A percentile compares a stretch with the other conserved stretches of the same genome.
Conservation (phyloP, 2,113 vertebrate genomes). For the Pagrus major region DNA sequence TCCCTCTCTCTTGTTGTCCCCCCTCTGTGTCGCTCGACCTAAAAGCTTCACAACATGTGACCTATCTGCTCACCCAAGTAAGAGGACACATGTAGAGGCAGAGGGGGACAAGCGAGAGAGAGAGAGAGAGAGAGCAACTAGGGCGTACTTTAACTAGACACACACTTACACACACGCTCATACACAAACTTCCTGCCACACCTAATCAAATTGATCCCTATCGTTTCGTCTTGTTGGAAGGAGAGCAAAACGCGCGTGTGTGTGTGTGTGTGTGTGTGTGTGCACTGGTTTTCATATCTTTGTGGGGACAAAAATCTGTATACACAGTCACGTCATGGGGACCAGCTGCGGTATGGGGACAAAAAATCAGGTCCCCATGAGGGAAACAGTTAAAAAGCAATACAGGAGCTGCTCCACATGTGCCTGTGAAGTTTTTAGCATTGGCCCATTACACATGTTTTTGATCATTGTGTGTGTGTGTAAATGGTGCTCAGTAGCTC, state of each 20-base stretch:
- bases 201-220: slow-evolving; percentile 39
- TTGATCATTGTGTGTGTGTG: too few relatives aligned
- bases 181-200: slow-evolving; percentile 27
- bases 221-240: slow-evolving; percentile 6
- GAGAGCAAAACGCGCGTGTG: not conserved
- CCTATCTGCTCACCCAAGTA: slow-evolving; percentile 79
- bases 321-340: too few relatives aligned
- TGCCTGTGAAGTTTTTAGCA: too few relatives aligned
- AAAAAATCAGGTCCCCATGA: too few relatives aligned
- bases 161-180: not conserved
- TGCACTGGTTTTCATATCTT: too few relatives aligned
- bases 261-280: not conserved
- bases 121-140: slow-evolving; percentile 34
- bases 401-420: too few relatives aligned
- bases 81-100: slow-evolving; percentile 70
- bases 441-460: too few relatives aligned
- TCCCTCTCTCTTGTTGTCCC: not conserved
- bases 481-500: too few relatives aligned
- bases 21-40: slow-evolving; percentile 38
- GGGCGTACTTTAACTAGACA: slow-evolving; percentile 48
- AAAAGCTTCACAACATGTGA: slow-evolving; percentile 70
- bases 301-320: too few relatives aligned
- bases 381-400: too few relatives aligned
- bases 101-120: slow-evolving; percentile 33
- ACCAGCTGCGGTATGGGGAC: too few relatives aligned